Percentiles rank a stretch among this genome's conserved stretches.
Conservation (phyloP, 2,888 invertebrate species). For the Drosophila neoperkinsi region DNA sequence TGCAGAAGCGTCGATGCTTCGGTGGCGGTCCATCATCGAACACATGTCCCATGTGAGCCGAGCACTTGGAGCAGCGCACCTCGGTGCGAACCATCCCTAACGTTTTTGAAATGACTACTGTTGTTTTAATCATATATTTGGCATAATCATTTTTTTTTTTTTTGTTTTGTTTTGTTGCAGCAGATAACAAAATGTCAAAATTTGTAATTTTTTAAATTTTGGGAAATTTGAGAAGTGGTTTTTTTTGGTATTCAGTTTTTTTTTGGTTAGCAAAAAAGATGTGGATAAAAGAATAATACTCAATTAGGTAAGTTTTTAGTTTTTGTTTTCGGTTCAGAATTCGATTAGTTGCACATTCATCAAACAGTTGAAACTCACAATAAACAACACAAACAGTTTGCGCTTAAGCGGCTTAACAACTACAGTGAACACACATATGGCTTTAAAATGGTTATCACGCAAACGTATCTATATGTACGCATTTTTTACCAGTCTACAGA, state of each 20-base stretch:
- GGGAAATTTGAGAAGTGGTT: constrained; percentile 48
- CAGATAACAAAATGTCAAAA: constrained; percentile 22
- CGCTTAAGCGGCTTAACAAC: constrained; percentile 47
- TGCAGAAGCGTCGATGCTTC: constrained; percentile 97
- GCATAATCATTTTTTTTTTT: constrained; percentile 26
- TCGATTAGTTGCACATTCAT: constrained; percentile 68
- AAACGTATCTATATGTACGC: constrained; percentile 10
- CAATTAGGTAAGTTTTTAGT: constrained; percentile 74
- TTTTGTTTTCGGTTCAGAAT: constrained; percentile 47
- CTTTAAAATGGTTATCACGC: constrained; percentile 30
- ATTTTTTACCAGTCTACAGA: constrained; percentile 1
- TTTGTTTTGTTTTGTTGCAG: constrained; percentile 23
- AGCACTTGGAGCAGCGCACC: constrained; percentile 97
- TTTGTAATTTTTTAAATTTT: constrained; percentile 27
- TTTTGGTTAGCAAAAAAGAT: constrained; percentile 72
- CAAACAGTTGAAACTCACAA: constrained; percentile 63
- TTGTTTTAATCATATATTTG: constrained; percentile 73
- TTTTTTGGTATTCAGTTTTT: constrained; percentile 39
- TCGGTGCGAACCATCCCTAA: constrained; percentile 97
- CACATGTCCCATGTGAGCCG: constrained; percentile 98
- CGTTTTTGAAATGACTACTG: constrained; percentile 87
- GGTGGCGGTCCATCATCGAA: constrained; percentile 98
- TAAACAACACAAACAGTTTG: constrained; percentile 51
- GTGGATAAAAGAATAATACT: constrained; percentile 79
- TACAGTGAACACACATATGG: constrained; percentile 58